Conservation (phyloP, 1,140 invertebrate species). For the Probaryconus sp. region DNA sequence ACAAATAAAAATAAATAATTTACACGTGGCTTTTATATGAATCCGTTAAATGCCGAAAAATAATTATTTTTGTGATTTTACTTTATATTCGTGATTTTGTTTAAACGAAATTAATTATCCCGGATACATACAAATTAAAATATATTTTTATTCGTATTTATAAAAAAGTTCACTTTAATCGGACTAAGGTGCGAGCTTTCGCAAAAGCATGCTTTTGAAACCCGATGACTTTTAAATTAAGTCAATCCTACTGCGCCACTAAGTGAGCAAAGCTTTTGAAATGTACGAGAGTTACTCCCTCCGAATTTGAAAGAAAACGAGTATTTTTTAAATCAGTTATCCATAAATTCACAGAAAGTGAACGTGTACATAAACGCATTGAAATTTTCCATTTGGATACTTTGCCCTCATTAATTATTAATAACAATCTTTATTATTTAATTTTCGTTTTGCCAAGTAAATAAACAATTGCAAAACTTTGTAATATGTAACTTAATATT, state of each 20-base stretch:
- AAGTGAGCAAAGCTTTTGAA: slow-evolving; percentile 41
- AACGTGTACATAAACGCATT: neutral
- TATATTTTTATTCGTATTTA: slow-evolving; percentile 10
- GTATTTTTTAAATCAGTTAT: slow-evolving; percentile 26
- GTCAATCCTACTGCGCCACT: slow-evolving; percentile 38
- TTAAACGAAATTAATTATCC: neutral
- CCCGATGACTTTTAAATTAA: slow-evolving; percentile 56
- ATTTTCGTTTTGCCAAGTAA: too few relatives aligned
- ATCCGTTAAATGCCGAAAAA: too few relatives aligned
- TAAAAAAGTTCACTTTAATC: slow-evolving; percentile 45
- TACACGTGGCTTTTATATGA: too few relatives aligned
- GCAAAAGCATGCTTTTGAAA: slow-evolving; percentile 34
- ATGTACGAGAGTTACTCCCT: slow-evolving; percentile 15
- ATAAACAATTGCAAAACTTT: too few relatives aligned
- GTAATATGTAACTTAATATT: too few relatives aligned
- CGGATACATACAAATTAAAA: slow-evolving; percentile 1
- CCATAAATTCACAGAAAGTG: too few relatives aligned
- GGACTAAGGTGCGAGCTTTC: slow-evolving; percentile 25
- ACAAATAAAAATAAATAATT: too few relatives aligned
- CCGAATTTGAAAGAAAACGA: slow-evolving; percentile 24
- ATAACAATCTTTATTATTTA: too few relatives aligned
- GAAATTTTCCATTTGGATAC: too few relatives aligned
- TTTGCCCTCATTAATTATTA: too few relatives aligned
- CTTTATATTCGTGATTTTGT: neutral
- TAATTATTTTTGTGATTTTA: neutral